These are phyloP conservation scores for Pelosia muscerda DNA, from an alignment of 2,888 invertebrate genomes.

Conservation along the genomic window DNA sequence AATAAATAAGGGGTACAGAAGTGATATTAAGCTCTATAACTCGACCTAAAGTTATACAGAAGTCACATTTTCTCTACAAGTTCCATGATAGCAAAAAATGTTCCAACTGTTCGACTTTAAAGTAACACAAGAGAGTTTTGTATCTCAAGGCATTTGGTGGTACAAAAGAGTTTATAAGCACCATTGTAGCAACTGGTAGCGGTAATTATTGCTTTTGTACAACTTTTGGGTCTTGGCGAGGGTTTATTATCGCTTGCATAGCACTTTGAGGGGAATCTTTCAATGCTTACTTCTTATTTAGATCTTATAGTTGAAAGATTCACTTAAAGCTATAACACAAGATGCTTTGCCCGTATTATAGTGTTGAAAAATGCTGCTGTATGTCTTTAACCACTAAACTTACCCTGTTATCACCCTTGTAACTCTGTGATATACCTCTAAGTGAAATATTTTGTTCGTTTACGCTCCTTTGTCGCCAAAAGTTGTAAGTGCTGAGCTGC, in stretches of 20 bases:
- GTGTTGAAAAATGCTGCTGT: conserved; percentile 8
- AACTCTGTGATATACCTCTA: conserved; percentile 5
- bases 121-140: neutral
- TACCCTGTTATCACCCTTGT: conserved; percentile 1
- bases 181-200: conserved; percentile 10
- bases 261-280: conserved; percentile 4
- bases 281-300: conserved; percentile 7
- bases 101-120: neutral
- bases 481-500: no score
- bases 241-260: conserved; percentile 8
- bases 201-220: conserved; percentile 10
- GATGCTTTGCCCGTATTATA: conserved; percentile 10
- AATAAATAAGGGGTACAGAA: neutral
- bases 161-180: conserved; percentile 6
- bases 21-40: neutral
- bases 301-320: conserved; percentile 12
- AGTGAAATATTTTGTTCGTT: conserved; percentile 7
- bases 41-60: conserved; percentile 1
- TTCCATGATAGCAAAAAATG: neutral
- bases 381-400: conserved; percentile 8
- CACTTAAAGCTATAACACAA: conserved; percentile 10
- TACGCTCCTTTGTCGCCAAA: no score
- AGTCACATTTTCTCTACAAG: neutral
- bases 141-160: neutral
- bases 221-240: conserved; percentile 1